Conservation (phyloP, 2,113 vertebrate genomes). For the Thomomys bottae region DNA sequence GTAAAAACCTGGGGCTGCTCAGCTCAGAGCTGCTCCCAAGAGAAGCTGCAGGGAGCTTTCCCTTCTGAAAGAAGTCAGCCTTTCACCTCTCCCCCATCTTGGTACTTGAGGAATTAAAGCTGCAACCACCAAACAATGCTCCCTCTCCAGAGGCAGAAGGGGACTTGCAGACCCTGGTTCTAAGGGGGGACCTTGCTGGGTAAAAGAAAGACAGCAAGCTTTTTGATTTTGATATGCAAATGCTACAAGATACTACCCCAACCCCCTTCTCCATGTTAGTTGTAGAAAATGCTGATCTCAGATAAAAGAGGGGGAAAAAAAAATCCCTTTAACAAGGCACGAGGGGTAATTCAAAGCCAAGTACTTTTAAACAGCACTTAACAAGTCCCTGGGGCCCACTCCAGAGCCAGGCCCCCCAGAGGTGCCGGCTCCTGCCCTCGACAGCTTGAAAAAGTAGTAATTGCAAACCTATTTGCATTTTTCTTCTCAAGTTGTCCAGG, state of each 20-base stretch:
- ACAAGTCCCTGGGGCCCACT: constrained; percentile 97
- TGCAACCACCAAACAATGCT: constrained; percentile 50
- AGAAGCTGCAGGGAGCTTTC: background rate
- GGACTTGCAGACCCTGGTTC: constrained; percentile 53
- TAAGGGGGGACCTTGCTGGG: constrained; percentile 80
- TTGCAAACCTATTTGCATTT: constrained; percentile 95
- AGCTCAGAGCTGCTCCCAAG: background rate
- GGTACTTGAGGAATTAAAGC: constrained; percentile 75
- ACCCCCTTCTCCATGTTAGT: constrained; percentile 81
- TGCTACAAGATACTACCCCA: constrained; percentile 78
- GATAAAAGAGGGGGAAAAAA: constrained; percentile 85
- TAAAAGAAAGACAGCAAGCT: constrained; percentile 78
- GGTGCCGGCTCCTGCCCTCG: constrained; percentile 89
- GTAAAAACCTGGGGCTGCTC: fast-evolving
- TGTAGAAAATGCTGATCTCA: constrained; percentile 89
- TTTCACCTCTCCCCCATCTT: constrained; percentile 62
- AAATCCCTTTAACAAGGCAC: constrained; percentile 91
- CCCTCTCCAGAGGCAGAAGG: constrained; percentile 55
- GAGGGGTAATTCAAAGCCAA: constrained; percentile 97
- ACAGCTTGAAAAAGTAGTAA: constrained; percentile 96
- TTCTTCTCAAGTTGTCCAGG: constrained; percentile 82
- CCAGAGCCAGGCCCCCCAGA: constrained; percentile 90
- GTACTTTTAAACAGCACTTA: constrained; percentile 96
- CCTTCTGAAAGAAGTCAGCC: background rate
- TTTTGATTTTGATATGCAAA: constrained; percentile 91